Percentiles rank a stretch among this genome's conserved stretches.
phyloP scores from a whole-genome alignment of 2,797 vertebrate species.

The Percopsis omiscomaycus region DNA sequence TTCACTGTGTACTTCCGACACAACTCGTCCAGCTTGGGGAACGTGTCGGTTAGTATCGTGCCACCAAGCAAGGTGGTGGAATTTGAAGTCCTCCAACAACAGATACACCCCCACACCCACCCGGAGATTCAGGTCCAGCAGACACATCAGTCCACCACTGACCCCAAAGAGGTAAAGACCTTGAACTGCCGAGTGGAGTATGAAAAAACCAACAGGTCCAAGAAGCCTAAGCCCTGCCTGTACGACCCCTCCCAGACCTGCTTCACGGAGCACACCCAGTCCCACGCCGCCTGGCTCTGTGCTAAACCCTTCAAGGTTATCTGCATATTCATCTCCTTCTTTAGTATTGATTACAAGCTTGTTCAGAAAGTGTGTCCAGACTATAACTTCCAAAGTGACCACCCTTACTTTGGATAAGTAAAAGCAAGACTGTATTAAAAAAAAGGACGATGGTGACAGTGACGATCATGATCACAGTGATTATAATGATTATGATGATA shows the following conservation, averaged over 20 bases:
- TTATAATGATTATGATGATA: slow-evolving; percentile 62
- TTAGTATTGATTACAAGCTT: slow-evolving; percentile 97
- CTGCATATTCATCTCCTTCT: slow-evolving; percentile 98
- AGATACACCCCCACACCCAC: slow-evolving; percentile 72
- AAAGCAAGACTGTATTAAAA: slow-evolving; percentile 44
- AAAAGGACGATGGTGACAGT: slow-evolving; percentile 38
- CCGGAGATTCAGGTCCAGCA: slow-evolving; percentile 74
- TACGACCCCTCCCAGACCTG: slow-evolving; percentile 95
- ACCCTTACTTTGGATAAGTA: slow-evolving; percentile 90
- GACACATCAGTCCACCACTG: slow-evolving; percentile 84
- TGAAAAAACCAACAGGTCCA: slow-evolving; percentile 93
- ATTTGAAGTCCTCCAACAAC: slow-evolving; percentile 85
- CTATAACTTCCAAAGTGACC: slow-evolving; percentile 97
- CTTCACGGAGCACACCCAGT: slow-evolving; percentile 96
- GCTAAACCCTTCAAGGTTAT: slow-evolving; percentile 99
- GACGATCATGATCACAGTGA: slow-evolving; percentile 51
- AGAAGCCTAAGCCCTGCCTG: slow-evolving; percentile 93
- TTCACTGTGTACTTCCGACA: slow-evolving; percentile 98
- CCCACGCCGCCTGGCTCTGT: slow-evolving; percentile 94
- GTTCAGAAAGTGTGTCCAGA: slow-evolving; percentile 98
- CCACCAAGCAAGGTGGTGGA: slow-evolving; percentile 94
- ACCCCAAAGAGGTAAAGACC: slow-evolving; percentile 86
- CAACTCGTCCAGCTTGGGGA: slow-evolving; percentile 95
- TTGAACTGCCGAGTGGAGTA: slow-evolving; percentile 97
- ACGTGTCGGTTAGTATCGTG: slow-evolving; percentile 95